Percentiles rank a stretch among this genome's conserved stretches.
phyloP scores from a whole-genome alignment of 2,888 invertebrate species.

The Tinea semifulvella region DNA sequence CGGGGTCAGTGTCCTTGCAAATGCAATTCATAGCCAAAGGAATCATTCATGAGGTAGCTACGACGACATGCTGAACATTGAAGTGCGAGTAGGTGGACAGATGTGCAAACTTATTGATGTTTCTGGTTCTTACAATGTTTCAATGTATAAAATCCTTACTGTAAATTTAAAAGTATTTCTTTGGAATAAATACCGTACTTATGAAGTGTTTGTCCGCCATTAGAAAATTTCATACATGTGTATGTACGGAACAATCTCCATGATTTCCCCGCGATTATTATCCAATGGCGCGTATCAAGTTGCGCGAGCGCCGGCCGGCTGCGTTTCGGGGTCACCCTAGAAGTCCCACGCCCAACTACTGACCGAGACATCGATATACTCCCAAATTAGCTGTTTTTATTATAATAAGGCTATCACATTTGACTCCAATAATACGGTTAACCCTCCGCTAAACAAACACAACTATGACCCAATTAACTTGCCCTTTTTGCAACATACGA shows the following conservation, averaged over 20 bases:
- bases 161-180: no score
- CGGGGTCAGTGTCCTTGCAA: conserved; percentile 42
- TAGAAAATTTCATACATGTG: no score
- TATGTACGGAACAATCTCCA: conserved; percentile 5
- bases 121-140: background rate
- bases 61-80: conserved; percentile 3
- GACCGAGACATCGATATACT: background rate
- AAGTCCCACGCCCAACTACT: background rate
- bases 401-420: conserved; percentile 9
- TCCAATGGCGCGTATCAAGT: conserved; percentile 30
- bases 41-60: conserved; percentile 12
- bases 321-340: conserved; percentile 32
- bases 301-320: conserved; percentile 29
- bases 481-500: background rate
- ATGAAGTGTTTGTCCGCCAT: no score
- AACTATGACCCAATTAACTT: conserved; percentile 7
- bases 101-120: conserved; percentile 8
- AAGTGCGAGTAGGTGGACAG: conserved; percentile 8
- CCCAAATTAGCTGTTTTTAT: background rate
- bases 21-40: conserved; percentile 3
- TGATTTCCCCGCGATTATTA: conserved; percentile 37
- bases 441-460: background rate
- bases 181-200: no score
- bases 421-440: conserved; percentile 2
- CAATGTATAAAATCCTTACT: no score